A percentile compares a stretch with the other conserved stretches of the same genome.
These are phyloP conservation scores for Esperia sulphurella DNA, from an alignment of 2,888 invertebrate species.

Conservation along the genomic window DNA sequence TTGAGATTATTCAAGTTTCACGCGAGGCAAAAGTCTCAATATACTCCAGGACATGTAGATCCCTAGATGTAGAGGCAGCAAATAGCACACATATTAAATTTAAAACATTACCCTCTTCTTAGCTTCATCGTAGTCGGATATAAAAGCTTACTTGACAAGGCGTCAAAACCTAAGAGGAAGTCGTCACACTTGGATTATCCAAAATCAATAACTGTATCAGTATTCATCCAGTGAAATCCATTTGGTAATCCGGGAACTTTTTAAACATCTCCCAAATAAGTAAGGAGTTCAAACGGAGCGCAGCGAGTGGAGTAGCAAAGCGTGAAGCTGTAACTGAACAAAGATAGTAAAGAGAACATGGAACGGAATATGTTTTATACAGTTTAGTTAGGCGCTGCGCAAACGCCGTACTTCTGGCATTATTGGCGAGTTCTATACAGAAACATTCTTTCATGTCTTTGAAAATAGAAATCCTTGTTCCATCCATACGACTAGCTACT, in stretches of 20 bases:
- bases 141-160: too few species aligned
- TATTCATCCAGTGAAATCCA: constrained; percentile 40
- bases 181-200: constrained; percentile 3
- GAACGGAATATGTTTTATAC: constrained; percentile 25
- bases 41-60: too few species aligned
- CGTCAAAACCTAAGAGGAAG: neutral
- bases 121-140: too few species aligned
- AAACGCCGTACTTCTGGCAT: neutral
- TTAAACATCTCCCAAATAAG: constrained; percentile 58
- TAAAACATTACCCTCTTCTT: too few species aligned
- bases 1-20: constrained; percentile 16
- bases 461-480: neutral
- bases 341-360: constrained; percentile 23
- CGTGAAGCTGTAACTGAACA: constrained; percentile 56
- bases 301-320: constrained; percentile 50
- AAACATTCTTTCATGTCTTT: neutral
- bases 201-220: constrained; percentile 20
- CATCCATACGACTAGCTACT: too few species aligned
- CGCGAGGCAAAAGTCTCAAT: too few species aligned
- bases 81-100: too few species aligned
- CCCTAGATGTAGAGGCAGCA: too few species aligned
- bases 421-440: neutral
- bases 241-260: constrained; percentile 53
- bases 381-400: constrained; percentile 15
- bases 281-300: constrained; percentile 58